These are phyloP conservation scores for Nasua narica DNA, from an alignment of 2,797 vertebrate genomes.

Conservation along the genomic window DNA sequence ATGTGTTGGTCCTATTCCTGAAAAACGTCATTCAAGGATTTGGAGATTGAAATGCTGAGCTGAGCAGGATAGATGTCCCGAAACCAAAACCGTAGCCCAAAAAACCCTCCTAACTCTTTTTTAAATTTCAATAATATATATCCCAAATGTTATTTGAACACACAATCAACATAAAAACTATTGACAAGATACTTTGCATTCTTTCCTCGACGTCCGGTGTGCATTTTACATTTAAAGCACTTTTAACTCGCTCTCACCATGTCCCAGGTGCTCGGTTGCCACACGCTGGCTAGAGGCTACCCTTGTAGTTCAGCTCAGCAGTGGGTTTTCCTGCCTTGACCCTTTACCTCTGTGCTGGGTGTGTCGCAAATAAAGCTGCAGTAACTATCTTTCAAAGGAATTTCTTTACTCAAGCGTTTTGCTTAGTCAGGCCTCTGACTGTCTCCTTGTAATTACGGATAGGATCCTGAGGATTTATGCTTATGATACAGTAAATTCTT, in stretches of 20 bases:
- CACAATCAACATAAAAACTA: neutral
- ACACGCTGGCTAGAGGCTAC: neutral
- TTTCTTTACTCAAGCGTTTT: conserved; percentile 38
- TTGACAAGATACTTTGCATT: neutral
- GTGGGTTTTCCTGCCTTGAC: neutral
- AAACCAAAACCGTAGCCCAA: neutral
- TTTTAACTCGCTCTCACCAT: neutral
- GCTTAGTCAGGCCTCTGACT: conserved; percentile 59
- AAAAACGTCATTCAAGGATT: conserved; percentile 34
- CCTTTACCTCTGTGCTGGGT: neutral
- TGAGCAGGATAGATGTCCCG: neutral
- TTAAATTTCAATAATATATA: neutral
- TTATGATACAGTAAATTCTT: conserved; percentile 33
- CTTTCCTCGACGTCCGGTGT: neutral
- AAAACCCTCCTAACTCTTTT: neutral
- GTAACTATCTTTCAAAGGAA: conserved; percentile 58
- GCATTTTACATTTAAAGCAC: neutral
- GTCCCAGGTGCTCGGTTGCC: neutral
- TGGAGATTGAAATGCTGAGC: conserved; percentile 57
- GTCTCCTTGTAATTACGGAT: conserved; percentile 30
- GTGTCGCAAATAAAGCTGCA: conserved; percentile 26
- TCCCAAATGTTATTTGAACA: neutral
- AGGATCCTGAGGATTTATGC: conserved; percentile 54
- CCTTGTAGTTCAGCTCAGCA: neutral
- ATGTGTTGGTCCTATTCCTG: neutral